Percentiles rank a stretch among this genome's conserved stretches.
Conservation (phyloP, 2,888 invertebrate genomes). For the Trypoxylon attenuatum region DNA sequence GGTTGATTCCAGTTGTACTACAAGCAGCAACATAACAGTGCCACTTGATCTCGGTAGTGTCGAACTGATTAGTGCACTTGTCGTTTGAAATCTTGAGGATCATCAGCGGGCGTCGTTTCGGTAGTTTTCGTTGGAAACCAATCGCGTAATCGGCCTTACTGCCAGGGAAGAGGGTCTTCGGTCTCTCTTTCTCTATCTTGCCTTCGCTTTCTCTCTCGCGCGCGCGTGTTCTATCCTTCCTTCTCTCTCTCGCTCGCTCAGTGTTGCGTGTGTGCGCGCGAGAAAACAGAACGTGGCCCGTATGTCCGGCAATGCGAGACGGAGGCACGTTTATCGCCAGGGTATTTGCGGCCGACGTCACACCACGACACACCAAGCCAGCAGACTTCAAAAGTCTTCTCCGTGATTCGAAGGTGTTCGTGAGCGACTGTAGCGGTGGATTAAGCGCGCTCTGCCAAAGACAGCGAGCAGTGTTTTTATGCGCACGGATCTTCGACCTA, state of each 20-base stretch:
- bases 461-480: slow-evolving; percentile 12
- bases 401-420: slow-evolving; percentile 1
- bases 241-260: not conserved
- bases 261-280: slow-evolving; percentile 22
- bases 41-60: not conserved
- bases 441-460: not conserved
- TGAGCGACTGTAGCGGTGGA: not conserved
- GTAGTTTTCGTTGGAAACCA: slow-evolving; percentile 8
- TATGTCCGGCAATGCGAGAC: slow-evolving; percentile 64
- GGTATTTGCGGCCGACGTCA: slow-evolving; percentile 21
- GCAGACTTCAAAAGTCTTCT: slow-evolving; percentile 28
- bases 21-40: not conserved
- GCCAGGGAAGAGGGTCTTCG: slow-evolving; percentile 24
- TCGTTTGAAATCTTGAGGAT: not conserved
- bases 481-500: not conserved
- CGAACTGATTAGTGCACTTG: too few relatives aligned
- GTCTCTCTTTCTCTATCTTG: not conserved
- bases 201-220: too few relatives aligned
- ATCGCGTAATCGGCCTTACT: slow-evolving; percentile 45
- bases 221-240: too few relatives aligned
- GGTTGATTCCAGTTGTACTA: not conserved
- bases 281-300: slow-evolving; percentile 57
- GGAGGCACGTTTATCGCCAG: slow-evolving; percentile 43
- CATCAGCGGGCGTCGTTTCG: too few relatives aligned
- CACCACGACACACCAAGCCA: slow-evolving; percentile 30